These are phyloP conservation scores for Scaptodrosophila lebanonensis DNA, from an alignment of 1,140 invertebrate species.

Conservation along the genomic window DNA sequence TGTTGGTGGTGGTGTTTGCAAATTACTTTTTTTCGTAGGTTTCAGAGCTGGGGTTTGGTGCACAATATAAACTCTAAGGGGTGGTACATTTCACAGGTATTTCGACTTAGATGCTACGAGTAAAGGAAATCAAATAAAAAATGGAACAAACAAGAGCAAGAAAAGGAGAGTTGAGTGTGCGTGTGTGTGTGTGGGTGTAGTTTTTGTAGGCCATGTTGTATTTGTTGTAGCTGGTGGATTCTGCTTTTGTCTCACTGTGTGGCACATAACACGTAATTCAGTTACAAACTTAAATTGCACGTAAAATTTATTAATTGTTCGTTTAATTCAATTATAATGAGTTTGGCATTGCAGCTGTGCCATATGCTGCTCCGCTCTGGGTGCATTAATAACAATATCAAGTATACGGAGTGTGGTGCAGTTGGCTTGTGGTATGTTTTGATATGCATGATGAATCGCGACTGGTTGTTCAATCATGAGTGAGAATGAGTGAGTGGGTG, in stretches of 20 bases:
- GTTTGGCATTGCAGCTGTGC: conserved; percentile 53
- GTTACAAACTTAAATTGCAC: conserved; percentile 68
- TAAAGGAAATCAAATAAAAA: conserved; percentile 15
- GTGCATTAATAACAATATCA: conserved; percentile 15
- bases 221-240: conserved; percentile 17
- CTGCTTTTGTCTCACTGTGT: conserved; percentile 26
- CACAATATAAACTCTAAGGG: conserved; percentile 48
- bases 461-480: too few relatives aligned
- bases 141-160: conserved; percentile 11
- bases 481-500: neutral
- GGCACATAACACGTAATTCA: conserved; percentile 51
- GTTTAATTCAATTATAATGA: conserved; percentile 70
- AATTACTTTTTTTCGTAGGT: conserved; percentile 46
- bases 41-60: conserved; percentile 21
- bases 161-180: neutral
- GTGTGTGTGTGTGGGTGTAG: conserved; percentile 3
- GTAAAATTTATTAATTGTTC: conserved; percentile 71
- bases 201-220: conserved; percentile 12
- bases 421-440: too few relatives aligned
- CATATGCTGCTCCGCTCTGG: conserved; percentile 2
- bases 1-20: conserved; percentile 31
- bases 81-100: conserved; percentile 54
- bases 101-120: conserved; percentile 44
- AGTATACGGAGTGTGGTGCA: conserved; percentile 32
- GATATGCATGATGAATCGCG: conserved; percentile 14